Evolutionary conservation across 2,113 vertebrate genomes (phyloP).

Genomic region (Charadrius vociferus): DNA sequence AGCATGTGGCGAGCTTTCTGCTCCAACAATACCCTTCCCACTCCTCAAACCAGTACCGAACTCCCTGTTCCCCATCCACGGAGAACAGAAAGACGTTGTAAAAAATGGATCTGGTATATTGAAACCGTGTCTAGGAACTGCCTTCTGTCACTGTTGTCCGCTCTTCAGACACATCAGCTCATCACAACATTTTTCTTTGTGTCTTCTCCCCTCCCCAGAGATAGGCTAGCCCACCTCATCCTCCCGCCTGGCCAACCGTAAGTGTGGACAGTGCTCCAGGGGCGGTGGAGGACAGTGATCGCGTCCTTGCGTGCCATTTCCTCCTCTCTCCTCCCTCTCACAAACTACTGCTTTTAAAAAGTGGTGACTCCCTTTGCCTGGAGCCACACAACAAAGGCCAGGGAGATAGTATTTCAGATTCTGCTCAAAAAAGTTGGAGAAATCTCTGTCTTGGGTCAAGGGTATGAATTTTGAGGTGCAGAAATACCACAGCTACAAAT

Average conservation of each 20-base stretch:
- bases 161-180: background rate
- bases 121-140: background rate
- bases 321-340: background rate
- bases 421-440: background rate
- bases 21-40: background rate
- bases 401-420: background rate
- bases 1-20: background rate
- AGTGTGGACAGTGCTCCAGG: background rate
- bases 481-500: background rate
- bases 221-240: background rate
- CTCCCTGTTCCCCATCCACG: background rate
- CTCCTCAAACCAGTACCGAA: background rate
- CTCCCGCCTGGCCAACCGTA: background rate
- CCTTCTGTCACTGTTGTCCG: background rate
- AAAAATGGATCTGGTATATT: accelerated
- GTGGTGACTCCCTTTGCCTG: background rate
- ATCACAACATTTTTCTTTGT: background rate
- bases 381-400: background rate
- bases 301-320: accelerated
- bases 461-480: background rate
- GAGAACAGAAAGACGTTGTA: background rate
- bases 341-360: background rate
- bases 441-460: background rate
- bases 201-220: background rate
- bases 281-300: background rate